These are phyloP conservation scores for Netelia fuscicornis DNA, from an alignment of 2,888 invertebrate genomes.

Conservation along the genomic window DNA sequence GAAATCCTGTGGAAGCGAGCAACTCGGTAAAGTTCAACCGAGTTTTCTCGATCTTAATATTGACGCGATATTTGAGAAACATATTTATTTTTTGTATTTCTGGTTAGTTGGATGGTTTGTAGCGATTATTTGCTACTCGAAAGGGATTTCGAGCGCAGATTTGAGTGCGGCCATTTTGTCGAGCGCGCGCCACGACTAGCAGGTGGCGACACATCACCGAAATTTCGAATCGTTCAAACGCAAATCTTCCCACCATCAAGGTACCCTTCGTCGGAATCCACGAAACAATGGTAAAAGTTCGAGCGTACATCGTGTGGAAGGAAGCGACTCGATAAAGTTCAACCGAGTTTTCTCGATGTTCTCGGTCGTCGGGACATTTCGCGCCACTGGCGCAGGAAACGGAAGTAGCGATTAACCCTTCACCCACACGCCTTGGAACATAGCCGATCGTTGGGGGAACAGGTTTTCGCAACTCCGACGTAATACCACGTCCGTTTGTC, in stretches of 20 bases:
- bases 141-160: no score
- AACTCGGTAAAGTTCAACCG: constrained; percentile 7
- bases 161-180: not conserved
- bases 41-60: constrained; percentile 45
- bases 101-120: not conserved
- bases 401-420: constrained; percentile 74
- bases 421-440: constrained; percentile 28
- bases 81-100: not conserved
- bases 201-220: not conserved
- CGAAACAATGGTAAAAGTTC: constrained; percentile 3
- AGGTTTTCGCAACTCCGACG: constrained; percentile 58
- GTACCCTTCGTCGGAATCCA: not conserved
- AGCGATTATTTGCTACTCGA: no score
- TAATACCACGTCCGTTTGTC: constrained; percentile 40
- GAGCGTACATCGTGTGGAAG: not conserved
- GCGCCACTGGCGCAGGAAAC: constrained; percentile 65
- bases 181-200: not conserved
- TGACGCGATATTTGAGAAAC: not conserved
- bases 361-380: not conserved
- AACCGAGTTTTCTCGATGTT: constrained; percentile 47
- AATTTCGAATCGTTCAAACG: not conserved
- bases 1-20: not conserved
- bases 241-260: constrained; percentile 12
- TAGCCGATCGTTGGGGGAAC: constrained; percentile 60
- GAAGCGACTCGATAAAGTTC: constrained; percentile 1